Evolutionary conservation across 1,140 invertebrate genomes (phyloP).

Genomic region (Tetramorium simillimum): DNA sequence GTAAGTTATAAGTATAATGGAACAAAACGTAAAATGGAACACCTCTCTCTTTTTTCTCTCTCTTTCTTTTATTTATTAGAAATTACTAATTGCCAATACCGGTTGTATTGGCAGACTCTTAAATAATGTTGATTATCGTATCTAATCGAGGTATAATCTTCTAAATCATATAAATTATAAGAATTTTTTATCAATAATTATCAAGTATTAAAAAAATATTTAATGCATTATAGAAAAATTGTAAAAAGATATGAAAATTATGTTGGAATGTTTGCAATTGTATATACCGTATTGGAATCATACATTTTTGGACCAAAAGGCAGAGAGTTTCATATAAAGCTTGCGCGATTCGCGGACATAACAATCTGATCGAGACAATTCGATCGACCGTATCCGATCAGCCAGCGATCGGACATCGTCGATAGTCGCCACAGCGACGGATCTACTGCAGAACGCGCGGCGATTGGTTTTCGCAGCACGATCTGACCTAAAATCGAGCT

Average conservation of each 20-base stretch:
- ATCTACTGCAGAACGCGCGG: conserved; percentile 64
- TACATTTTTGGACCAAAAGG: background rate
- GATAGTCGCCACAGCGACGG: conserved; percentile 67
- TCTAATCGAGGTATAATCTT: background rate
- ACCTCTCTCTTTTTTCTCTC: background rate
- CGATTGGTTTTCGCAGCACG: conserved; percentile 84
- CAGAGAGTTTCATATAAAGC: background rate
- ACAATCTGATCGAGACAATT: conserved; percentile 30
- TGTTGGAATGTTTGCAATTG: background rate
- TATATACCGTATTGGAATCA: background rate
- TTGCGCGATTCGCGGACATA: background rate
- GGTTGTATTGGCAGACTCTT: background rate
- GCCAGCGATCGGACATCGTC: conserved; percentile 60
- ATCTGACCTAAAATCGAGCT: conserved; percentile 83
- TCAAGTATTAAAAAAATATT: background rate
- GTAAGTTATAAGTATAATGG: conserved; percentile 10
- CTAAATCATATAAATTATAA: background rate
- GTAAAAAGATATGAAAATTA: background rate
- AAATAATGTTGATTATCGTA: background rate
- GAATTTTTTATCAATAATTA: background rate
- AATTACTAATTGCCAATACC: conserved; percentile 7
- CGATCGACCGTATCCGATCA: conserved; percentile 59
- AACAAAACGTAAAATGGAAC: background rate
- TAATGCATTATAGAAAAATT: background rate
- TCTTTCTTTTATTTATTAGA: background rate